A percentile compares a stretch with the other conserved stretches of the same genome.
Conservation (phyloP, 2,888 invertebrate genomes). For the Diaprepes abbreviatus region DNA sequence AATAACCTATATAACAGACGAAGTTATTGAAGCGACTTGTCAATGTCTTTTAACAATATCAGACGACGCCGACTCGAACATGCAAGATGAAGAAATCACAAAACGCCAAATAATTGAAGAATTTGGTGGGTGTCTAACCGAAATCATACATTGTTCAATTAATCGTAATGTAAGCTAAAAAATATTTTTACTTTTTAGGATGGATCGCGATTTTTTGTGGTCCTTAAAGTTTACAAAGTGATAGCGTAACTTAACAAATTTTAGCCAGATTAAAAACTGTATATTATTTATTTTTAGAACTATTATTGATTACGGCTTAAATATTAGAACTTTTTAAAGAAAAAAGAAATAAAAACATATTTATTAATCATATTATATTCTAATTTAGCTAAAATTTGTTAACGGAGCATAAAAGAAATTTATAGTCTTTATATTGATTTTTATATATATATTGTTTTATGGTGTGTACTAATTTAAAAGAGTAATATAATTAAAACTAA, state of each 20-base stretch:
- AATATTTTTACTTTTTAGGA: slow-evolving; percentile 7
- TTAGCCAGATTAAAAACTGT: slow-evolving; percentile 8
- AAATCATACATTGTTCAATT: slow-evolving; percentile 83
- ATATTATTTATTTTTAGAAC: too few species aligned
- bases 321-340: too few species aligned
- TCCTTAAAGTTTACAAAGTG: slow-evolving; percentile 1
- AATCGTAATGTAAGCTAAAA: slow-evolving; percentile 52
- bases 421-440: slow-evolving; percentile 20
- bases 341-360: too few species aligned
- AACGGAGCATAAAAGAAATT: background rate
- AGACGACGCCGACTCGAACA: slow-evolving; percentile 80
- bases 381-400: slow-evolving; percentile 13
- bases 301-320: too few species aligned
- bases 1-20: slow-evolving; percentile 92
- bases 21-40: slow-evolving; percentile 96
- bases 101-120: slow-evolving; percentile 89
- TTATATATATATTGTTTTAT: slow-evolving; percentile 22
- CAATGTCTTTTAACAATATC: slow-evolving; percentile 96
- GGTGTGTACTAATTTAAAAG: slow-evolving; percentile 11
- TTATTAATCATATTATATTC: background rate
- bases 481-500: slow-evolving; percentile 12
- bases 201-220: slow-evolving; percentile 13
- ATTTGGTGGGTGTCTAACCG: slow-evolving; percentile 93
- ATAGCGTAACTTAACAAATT: slow-evolving; percentile 8
- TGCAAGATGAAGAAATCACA: slow-evolving; percentile 75